Percentiles rank a stretch among this genome's conserved stretches.
phyloP scores from a whole-genome alignment of 1,140 invertebrate species.

The Chironomus striatipennis region DNA sequence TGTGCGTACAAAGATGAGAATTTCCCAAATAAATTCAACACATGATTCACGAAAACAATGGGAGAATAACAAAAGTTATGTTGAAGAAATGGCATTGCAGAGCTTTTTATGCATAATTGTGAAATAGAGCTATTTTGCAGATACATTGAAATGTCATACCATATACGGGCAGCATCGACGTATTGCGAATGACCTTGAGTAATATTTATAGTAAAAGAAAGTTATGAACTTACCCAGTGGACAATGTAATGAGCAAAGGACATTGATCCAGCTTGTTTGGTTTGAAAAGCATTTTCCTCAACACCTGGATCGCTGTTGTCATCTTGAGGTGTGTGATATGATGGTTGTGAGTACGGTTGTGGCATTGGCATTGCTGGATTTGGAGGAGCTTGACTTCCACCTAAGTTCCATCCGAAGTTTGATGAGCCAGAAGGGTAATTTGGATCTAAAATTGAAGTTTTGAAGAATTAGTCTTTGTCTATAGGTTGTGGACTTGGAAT shows the following conservation, averaged over 20 bases:
- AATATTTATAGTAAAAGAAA: constrained; percentile 7
- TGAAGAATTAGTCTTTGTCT: background rate
- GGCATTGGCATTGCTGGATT: background rate
- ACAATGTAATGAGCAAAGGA: constrained; percentile 10
- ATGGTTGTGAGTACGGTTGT: background rate
- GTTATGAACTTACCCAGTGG: background rate
- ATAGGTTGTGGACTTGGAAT: background rate
- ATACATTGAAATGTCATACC: too few species aligned
- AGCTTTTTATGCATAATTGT: too few species aligned
- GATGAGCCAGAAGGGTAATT: background rate
- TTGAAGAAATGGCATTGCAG: background rate
- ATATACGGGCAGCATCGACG: too few species aligned
- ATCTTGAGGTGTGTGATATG: background rate
- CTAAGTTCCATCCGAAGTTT: background rate
- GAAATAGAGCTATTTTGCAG: too few species aligned
- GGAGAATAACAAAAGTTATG: background rate
- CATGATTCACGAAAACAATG: background rate
- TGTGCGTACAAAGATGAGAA: background rate
- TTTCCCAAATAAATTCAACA: background rate
- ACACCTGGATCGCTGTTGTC: background rate
- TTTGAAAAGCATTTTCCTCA: background rate
- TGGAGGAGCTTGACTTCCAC: background rate
- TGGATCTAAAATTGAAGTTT: background rate
- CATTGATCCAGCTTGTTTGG: background rate
- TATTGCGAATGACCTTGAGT: background rate